A percentile compares a stretch with the other conserved stretches of the same genome.
Evolutionary conservation across 2,888 invertebrate species (phyloP).

Genomic region (Drosophila stalkeri): DNA sequence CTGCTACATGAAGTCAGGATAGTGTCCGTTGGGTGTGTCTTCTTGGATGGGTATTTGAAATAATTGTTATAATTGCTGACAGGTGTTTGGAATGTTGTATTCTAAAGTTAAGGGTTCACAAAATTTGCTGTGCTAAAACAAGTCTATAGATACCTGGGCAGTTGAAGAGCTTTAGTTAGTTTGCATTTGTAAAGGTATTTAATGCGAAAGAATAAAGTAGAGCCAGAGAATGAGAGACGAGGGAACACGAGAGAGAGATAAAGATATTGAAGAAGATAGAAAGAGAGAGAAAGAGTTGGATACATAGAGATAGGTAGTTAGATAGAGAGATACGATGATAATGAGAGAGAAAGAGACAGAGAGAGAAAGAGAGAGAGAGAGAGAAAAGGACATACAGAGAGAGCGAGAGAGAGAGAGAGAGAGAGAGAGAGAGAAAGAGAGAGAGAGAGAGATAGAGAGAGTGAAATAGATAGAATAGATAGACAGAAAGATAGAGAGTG

Average conservation of each 20-base stretch:
- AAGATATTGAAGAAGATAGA: neutral
- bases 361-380: neutral
- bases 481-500: neutral
- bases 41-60: neutral
- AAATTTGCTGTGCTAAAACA: neutral
- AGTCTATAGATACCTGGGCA: no score
- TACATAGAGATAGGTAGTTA: neutral
- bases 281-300: neutral
- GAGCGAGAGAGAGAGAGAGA: neutral
- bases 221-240: neutral
- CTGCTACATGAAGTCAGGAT: conserved; percentile 1
- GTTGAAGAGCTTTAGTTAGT: neutral
- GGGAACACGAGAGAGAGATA: neutral
- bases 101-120: neutral
- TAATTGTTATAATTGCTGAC: conserved; percentile 19
- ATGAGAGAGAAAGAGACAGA: neutral
- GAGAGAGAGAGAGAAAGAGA: neutral
- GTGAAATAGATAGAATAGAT: neutral
- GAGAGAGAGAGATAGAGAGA: neutral
- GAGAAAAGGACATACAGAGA: neutral
- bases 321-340: neutral
- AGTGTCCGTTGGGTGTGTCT: conserved; percentile 37
- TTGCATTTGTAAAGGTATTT: no score
- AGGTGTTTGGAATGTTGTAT: conserved; percentile 26
- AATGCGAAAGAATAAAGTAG: no score